Conservation (phyloP, 2,113 vertebrate genomes). For the Physeter macrocephalus region DNA sequence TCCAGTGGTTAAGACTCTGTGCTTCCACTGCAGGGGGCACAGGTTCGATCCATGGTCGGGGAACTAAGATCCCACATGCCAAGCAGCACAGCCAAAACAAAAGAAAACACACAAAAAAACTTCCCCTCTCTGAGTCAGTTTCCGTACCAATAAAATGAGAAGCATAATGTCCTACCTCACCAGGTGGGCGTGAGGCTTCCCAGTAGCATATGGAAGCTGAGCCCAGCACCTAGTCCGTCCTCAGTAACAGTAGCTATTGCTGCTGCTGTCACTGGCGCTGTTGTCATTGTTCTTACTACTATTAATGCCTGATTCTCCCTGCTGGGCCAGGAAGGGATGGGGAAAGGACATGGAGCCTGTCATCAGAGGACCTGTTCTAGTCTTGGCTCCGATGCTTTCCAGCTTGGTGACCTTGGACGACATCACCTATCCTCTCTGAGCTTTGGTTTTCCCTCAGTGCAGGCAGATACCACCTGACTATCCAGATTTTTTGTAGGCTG, state of each 20-base stretch:
- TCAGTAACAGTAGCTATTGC: neutral
- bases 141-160: neutral
- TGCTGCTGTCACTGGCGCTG: accelerated
- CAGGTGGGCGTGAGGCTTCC: neutral
- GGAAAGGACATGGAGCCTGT: neutral
- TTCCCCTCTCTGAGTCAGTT: neutral
- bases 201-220: accelerated
- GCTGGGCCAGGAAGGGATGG: neutral
- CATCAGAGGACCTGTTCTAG: neutral
- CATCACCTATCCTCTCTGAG: neutral
- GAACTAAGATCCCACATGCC: no score
- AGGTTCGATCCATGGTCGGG: no score
- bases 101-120: no score
- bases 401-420: neutral
- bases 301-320: neutral
- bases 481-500: neutral
- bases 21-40: no score
- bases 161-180: no score
- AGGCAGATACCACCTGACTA: no score
- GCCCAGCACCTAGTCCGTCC: accelerated
- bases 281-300: accelerated
- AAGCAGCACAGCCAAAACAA: no score
- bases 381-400: neutral
- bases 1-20: no score
- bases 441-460: neutral